These are phyloP conservation scores for Cephus sareptanus DNA, from an alignment of 2,888 invertebrate genomes.

Conservation along the genomic window DNA sequence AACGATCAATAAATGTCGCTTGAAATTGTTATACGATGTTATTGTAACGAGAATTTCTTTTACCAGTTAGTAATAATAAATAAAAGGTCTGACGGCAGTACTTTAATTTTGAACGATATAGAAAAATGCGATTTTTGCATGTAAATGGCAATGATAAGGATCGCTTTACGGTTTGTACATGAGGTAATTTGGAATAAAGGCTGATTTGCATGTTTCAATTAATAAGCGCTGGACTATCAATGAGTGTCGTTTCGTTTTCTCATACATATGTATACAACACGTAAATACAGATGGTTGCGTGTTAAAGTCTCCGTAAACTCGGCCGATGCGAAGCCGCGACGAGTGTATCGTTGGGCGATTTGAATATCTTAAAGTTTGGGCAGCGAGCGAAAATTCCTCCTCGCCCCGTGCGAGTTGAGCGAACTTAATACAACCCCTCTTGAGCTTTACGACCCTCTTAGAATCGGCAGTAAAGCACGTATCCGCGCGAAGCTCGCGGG, in stretches of 20 bases:
- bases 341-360: neutral
- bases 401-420: neutral
- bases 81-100: neutral
- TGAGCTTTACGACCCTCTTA: conserved; percentile 4
- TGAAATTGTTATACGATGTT: neutral
- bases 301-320: neutral
- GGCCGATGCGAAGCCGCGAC: neutral
- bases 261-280: too few species aligned
- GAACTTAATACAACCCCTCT: neutral
- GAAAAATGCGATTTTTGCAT: too few species aligned
- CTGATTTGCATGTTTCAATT: neutral
- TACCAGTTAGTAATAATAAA: neutral
- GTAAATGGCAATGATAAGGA: too few species aligned
- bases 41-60: neutral
- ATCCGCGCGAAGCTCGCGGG: neutral
- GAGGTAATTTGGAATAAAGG: neutral
- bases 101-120: too few species aligned
- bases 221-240: too few species aligned
- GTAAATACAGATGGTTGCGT: neutral
- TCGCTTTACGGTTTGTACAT: too few species aligned
- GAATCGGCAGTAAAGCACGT: conserved; percentile 7
- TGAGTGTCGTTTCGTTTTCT: too few species aligned
- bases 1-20: neutral
- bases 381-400: neutral
- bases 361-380: neutral